These are phyloP conservation scores for Pangasianodon hypophthalmus DNA, from an alignment of 2,113 vertebrate species.

Conservation along the genomic window DNA sequence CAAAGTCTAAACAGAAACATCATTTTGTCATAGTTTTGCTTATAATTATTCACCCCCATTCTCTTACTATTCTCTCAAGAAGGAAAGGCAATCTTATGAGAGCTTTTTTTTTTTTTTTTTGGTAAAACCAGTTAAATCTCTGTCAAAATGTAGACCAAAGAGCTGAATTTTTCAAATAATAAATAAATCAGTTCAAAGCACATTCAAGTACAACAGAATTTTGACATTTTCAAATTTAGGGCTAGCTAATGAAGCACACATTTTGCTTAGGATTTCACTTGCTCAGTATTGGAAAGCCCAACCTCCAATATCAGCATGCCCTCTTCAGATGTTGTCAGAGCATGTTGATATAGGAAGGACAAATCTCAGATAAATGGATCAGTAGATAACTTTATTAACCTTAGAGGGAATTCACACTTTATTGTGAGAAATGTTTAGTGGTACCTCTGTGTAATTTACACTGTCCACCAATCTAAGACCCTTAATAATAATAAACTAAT, in stretches of 20 bases:
- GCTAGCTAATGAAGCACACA: neutral
- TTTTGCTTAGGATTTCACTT: neutral
- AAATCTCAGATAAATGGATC: neutral
- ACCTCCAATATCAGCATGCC: neutral
- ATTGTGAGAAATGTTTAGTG: neutral
- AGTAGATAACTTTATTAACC: neutral
- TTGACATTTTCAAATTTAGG: neutral
- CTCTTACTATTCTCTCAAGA: neutral
- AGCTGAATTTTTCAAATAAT: neutral
- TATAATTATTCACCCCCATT: neutral
- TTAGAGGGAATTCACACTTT: neutral
- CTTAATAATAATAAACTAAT: neutral
- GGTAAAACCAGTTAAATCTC: neutral
- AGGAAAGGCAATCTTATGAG: neutral
- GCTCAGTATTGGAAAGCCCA: neutral
- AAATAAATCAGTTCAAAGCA: neutral
- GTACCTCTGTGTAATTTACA: neutral
- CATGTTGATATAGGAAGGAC: neutral
- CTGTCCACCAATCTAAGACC: neutral
- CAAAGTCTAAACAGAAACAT: neutral
- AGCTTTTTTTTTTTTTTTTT: neutral
- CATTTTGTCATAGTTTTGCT: neutral
- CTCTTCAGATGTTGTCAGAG: neutral
- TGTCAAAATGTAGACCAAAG: neutral
- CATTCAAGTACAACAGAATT: neutral